phyloP scores from a whole-genome alignment of 2,888 invertebrate species.

The Anticlea derivata region DNA sequence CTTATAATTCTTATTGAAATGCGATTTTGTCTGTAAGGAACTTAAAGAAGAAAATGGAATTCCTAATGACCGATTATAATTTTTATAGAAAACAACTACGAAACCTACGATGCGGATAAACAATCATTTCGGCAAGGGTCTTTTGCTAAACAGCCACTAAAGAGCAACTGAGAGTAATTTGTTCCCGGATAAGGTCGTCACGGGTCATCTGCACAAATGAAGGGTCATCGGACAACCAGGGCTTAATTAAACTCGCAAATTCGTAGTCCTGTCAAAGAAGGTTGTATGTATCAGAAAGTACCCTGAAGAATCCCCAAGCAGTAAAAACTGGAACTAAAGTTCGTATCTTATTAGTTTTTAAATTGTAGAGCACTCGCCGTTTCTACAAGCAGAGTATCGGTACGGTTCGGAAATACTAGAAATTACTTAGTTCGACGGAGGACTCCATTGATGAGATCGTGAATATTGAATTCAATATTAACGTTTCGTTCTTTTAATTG shows the following conservation, averaged over 20 bases:
- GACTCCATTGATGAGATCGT: conserved; percentile 12
- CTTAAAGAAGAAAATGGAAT: neutral
- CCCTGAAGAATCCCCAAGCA: conserved; percentile 28
- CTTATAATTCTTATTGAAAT: conserved; percentile 9
- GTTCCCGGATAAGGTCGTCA: conserved; percentile 71
- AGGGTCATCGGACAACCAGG: conserved; percentile 66
- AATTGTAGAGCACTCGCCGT: conserved; percentile 22
- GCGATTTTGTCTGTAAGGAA: too few relatives aligned
- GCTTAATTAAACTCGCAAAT: conserved; percentile 77
- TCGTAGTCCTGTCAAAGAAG: conserved; percentile 54
- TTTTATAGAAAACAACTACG: conserved; percentile 5
- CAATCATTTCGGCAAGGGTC: conserved; percentile 41
- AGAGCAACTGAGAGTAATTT: conserved; percentile 64
- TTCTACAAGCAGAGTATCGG: conserved; percentile 6
- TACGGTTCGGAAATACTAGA: neutral
- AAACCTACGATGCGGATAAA: conserved; percentile 38
- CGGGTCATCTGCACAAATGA: conserved; percentile 75
- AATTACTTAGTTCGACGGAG: conserved; percentile 3
- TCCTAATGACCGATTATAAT: neutral
- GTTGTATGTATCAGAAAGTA: conserved; percentile 44
- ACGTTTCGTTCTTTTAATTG: conserved; percentile 17
- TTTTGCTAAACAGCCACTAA: conserved; percentile 55
- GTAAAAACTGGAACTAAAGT: conserved; percentile 39
- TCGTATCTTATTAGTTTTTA: conserved; percentile 39
- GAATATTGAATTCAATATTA: conserved; percentile 13